These are phyloP conservation scores for Ursus arctos DNA, from an alignment of 2,113 vertebrate genomes.

Conservation along the genomic window DNA sequence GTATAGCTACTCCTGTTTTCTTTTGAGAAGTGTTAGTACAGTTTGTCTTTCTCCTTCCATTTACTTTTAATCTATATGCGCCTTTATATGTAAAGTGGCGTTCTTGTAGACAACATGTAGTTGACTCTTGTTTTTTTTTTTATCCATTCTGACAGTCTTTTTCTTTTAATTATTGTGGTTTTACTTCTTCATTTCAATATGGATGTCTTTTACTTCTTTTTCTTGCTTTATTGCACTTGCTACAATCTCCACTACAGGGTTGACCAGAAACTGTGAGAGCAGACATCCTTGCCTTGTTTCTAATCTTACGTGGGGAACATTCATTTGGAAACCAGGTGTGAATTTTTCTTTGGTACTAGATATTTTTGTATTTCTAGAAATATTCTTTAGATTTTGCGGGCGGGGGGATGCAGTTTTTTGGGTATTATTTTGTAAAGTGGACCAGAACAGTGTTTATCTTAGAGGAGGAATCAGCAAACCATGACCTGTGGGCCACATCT, in stretches of 20 bases:
- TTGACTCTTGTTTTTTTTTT: neutral
- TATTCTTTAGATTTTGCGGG: neutral
- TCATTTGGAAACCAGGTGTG: constrained; percentile 25
- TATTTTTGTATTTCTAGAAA: constrained; percentile 41
- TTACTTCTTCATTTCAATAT: neutral
- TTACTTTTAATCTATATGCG: neutral
- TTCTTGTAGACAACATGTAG: neutral
- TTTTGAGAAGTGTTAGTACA: neutral
- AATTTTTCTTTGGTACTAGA: neutral
- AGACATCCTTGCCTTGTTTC: neutral
- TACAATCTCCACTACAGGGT: neutral
- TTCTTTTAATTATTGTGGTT: neutral
- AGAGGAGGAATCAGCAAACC: neutral
- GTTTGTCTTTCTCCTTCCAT: neutral
- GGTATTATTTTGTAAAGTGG: neutral
- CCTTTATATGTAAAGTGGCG: neutral
- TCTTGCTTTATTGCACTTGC: constrained; percentile 7
- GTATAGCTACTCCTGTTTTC: neutral
- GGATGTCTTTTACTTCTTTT: constrained; percentile 13
- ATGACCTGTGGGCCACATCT: neutral
- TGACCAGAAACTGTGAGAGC: neutral
- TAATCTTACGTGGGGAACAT: neutral
- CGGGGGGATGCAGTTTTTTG: neutral
- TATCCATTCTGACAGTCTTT: neutral
- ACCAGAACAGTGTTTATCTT: constrained; percentile 9